Conservation (phyloP, 2,888 invertebrate species). For the Drosophila testacea region DNA sequence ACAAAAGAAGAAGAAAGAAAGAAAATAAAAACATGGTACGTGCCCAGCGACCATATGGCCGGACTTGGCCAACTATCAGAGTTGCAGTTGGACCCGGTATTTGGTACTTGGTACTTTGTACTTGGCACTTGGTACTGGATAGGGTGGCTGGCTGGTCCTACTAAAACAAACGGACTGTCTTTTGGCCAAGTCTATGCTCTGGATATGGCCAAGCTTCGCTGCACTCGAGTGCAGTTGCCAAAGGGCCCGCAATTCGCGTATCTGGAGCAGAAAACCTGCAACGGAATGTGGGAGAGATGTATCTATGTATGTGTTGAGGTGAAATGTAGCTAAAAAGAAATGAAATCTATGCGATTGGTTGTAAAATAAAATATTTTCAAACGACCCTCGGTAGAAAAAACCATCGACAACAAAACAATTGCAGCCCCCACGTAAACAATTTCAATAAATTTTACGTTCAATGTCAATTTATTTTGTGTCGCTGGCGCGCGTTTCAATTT, state of each 20-base stretch:
- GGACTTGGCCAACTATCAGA: constrained; percentile 45
- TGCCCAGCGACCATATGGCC: constrained; percentile 54
- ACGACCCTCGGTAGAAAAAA: constrained; percentile 34
- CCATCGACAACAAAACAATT: constrained; percentile 49
- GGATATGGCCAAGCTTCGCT: constrained; percentile 63
- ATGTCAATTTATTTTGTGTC: constrained; percentile 74
- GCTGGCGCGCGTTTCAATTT: constrained; percentile 72
- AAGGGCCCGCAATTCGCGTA: constrained; percentile 68
- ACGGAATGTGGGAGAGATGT: constrained; percentile 36
- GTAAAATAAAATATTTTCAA: constrained; percentile 45
- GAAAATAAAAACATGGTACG: constrained; percentile 51
- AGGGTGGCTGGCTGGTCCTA: constrained; percentile 8
- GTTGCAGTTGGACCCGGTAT: constrained; percentile 5
- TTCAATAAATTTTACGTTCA: constrained; percentile 76
- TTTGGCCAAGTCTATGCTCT: constrained; percentile 33
- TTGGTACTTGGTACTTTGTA: constrained; percentile 9
- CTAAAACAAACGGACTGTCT: constrained; percentile 28
- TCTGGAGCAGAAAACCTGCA: constrained; percentile 71
- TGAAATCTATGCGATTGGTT: constrained; percentile 31
- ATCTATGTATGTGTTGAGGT: constrained; percentile 1
- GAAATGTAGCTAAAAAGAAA: constrained; percentile 32
- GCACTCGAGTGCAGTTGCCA: constrained; percentile 73
- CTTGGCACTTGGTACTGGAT: neutral
- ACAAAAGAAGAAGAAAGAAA: constrained; percentile 1
- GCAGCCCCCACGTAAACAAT: constrained; percentile 69